phyloP scores from a whole-genome alignment of 2,888 invertebrate genomes.

The Thecophora atra region DNA sequence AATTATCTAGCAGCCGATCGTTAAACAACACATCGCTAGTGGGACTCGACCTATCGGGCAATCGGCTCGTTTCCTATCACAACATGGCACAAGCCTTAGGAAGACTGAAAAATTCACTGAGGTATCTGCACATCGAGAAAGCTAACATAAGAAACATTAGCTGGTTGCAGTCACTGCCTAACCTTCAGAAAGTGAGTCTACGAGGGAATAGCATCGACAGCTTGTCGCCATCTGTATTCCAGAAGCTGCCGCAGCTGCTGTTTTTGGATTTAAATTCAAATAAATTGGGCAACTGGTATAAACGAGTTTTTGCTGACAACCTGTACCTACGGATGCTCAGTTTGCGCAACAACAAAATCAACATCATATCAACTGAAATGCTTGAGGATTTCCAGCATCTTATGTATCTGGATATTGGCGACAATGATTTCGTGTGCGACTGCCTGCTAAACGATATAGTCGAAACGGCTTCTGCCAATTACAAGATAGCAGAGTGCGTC shows the following conservation, averaged over 20 bases:
- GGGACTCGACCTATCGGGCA: constrained; percentile 70
- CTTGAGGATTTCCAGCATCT: constrained; percentile 68
- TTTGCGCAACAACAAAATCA: constrained; percentile 69
- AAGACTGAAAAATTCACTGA: constrained; percentile 65
- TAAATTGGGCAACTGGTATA: constrained; percentile 70
- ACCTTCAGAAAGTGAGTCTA: constrained; percentile 68
- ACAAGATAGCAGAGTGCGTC: constrained; percentile 51
- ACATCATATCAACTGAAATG: constrained; percentile 70
- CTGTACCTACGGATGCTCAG: constrained; percentile 66
- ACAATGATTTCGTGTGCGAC: constrained; percentile 72
- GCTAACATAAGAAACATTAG: constrained; percentile 64
- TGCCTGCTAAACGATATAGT: constrained; percentile 69
- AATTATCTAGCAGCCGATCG: constrained; percentile 58
- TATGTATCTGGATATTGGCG: constrained; percentile 63
- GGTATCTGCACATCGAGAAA: constrained; percentile 67
- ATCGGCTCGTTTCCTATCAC: constrained; percentile 63
- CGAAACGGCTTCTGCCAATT: constrained; percentile 61
- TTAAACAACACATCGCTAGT: constrained; percentile 67
- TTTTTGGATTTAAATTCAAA: constrained; percentile 69
- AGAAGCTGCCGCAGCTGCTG: constrained; percentile 64
- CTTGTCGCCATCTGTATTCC: constrained; percentile 59
- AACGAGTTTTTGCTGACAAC: constrained; percentile 63
- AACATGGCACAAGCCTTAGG: constrained; percentile 59
- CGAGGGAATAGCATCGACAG: constrained; percentile 68
- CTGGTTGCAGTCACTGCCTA: constrained; percentile 62